Percentiles rank a stretch among this genome's conserved stretches.
These are phyloP conservation scores for Xyrauchen texanus DNA, from an alignment of 2,113 vertebrate genomes.

Conservation along the genomic window DNA sequence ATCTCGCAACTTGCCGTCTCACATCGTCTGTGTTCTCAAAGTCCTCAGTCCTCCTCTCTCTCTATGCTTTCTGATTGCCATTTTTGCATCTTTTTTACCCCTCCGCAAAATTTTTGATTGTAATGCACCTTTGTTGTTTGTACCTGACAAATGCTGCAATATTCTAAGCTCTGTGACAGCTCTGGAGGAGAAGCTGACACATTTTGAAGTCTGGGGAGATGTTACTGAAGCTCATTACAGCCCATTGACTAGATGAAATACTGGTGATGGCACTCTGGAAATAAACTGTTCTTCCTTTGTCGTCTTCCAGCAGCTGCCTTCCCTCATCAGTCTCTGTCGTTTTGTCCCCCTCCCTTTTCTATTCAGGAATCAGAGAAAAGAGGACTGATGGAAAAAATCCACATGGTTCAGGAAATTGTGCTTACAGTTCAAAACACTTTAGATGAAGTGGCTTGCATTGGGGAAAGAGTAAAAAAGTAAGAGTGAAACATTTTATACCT, in stretches of 20 bases:
- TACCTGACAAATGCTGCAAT: slow-evolving; percentile 70
- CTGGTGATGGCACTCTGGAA: slow-evolving; percentile 66
- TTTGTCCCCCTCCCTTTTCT: slow-evolving; percentile 33
- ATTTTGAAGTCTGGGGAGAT: slow-evolving; percentile 66
- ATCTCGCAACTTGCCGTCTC: slow-evolving; percentile 47
- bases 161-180: slow-evolving; percentile 63
- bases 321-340: slow-evolving; percentile 65
- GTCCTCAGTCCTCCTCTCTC: slow-evolving; percentile 51
- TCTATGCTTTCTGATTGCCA: slow-evolving; percentile 71
- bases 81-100: slow-evolving; percentile 72
- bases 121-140: slow-evolving; percentile 70
- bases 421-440: slow-evolving; percentile 87
- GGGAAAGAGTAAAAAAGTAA: slow-evolving; percentile 97
- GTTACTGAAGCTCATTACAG: slow-evolving; percentile 71
- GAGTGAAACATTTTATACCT: slow-evolving; percentile 52
- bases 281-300: slow-evolving; percentile 71
- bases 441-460: slow-evolving; percentile 87
- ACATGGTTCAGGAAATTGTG: slow-evolving; percentile 96
- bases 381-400: slow-evolving; percentile 92
- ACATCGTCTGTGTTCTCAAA: slow-evolving; percentile 45
- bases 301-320: slow-evolving; percentile 64
- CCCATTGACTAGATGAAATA: slow-evolving; percentile 76
- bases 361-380: slow-evolving; percentile 88
- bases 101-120: slow-evolving; percentile 73
- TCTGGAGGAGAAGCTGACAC: slow-evolving; percentile 61